phyloP scores from a whole-genome alignment of 2,113 vertebrate genomes.

The Hoplias malabaricus region DNA sequence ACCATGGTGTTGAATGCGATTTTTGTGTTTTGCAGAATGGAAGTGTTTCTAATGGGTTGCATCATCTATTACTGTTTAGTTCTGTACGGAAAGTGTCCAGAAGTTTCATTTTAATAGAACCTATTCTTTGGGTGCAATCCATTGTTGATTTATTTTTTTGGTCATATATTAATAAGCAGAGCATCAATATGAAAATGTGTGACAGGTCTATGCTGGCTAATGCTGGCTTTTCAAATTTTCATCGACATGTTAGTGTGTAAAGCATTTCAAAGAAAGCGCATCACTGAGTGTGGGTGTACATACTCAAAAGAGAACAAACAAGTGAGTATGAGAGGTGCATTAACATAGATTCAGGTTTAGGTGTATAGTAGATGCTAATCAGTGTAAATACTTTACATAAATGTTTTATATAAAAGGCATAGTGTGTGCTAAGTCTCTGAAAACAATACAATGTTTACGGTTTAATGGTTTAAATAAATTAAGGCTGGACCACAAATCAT shows the following conservation, averaged over 20 bases:
- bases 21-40: constrained; percentile 9
- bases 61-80: constrained; percentile 3
- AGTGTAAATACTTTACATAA: constrained; percentile 30
- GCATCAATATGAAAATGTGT: not conserved
- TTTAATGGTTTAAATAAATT: not conserved
- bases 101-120: not conserved
- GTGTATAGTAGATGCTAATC: constrained; percentile 17
- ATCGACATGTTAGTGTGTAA: not conserved
- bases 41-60: constrained; percentile 15
- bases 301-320: not conserved
- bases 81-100: constrained; percentile 13
- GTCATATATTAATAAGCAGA: not conserved
- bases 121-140: not conserved
- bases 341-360: constrained; percentile 24
- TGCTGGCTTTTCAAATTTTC: not conserved
- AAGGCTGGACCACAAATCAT: not conserved
- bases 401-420: constrained; percentile 22
- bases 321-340: constrained; percentile 2
- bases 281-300: constrained; percentile 1
- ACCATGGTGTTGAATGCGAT: constrained; percentile 16
- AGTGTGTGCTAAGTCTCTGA: constrained; percentile 22
- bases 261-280: not conserved
- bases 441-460: constrained; percentile 4
- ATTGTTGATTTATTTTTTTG: constrained; percentile 3
- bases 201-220: not conserved